Evolutionary conservation across 1,140 invertebrate genomes (phyloP), one percentile per base, ranked within the genome.

Genomic region (Pseudomyrmex flavicornis): DNA sequence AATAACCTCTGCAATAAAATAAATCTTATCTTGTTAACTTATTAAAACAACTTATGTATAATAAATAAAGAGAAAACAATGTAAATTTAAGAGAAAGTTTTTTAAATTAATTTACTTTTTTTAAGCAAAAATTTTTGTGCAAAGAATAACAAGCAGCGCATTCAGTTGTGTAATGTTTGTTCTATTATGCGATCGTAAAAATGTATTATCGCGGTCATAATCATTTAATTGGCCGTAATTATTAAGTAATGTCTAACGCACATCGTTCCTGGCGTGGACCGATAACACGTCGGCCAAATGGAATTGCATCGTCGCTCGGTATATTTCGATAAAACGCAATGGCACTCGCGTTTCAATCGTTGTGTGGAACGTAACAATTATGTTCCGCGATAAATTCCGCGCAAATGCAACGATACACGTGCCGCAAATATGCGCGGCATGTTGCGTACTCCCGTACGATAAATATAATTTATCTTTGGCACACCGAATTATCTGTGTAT

Each of bases 291-390:
- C 65, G 20, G 65, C 52, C 44, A 80, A 80, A 70, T 80, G 76
- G 66, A 80, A 80, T 80, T 80, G 76, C 54, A 35, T 59, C 22
- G 54, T 26, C 65, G 13, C 10, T 12, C 35, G 17, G 26, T 59
- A 22, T 59, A 59, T 80, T 80, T 80, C 54, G 54, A 50, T 66
- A 80, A 80, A 80, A 80, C 44, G 66, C 54, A 48, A 80, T 35
- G 35, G 35, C 69, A 66, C 12, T 50, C 76, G 66, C 66, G 46
- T 59, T 80, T 80, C 76, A 80, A 80, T 72, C 66, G 76, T 72
- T 59, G 44, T 20, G 54, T 50, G 76, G 44, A 72, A 80, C 76
- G 66, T 72, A 80, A 80, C 76, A 80, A 80, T 80, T 80, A 80
- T 48, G 54, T 50, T 22, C 54, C 22, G 54, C 54, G 54, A 80